Evolutionary conservation across 1,140 invertebrate species (phyloP).

Genomic region (Eufriesea mexicana): DNA sequence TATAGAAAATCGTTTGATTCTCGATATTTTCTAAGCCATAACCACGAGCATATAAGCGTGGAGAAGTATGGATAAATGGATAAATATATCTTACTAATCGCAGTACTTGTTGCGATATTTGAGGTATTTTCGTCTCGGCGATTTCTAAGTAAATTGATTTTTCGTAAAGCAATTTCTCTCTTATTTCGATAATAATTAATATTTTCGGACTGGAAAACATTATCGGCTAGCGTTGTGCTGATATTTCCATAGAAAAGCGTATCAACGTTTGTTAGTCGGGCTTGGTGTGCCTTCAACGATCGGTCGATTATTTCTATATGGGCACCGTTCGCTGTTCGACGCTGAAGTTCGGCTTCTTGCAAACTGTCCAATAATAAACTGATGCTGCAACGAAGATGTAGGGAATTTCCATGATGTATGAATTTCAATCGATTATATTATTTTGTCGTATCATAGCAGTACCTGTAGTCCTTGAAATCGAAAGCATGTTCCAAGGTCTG

Average conservation of each 20-base stretch:
- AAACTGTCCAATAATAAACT: constrained; percentile 71
- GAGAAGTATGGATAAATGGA: not conserved
- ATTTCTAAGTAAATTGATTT: constrained; percentile 46
- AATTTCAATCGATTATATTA: not conserved
- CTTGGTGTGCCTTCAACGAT: constrained; percentile 60
- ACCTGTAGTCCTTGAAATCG: constrained; percentile 77
- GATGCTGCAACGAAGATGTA: constrained; percentile 58
- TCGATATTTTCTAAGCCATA: no score
- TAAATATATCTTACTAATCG: constrained; percentile 63
- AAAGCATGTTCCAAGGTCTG: constrained; percentile 75
- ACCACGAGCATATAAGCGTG: not conserved
- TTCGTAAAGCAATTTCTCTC: constrained; percentile 59
- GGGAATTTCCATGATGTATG: not conserved
- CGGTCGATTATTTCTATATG: constrained; percentile 71
- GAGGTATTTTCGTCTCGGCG: constrained; percentile 53
- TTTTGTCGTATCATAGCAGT: not conserved
- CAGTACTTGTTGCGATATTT: constrained; percentile 55
- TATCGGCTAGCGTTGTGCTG: constrained; percentile 45
- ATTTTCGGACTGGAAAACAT: constrained; percentile 25
- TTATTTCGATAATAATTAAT: constrained; percentile 54
- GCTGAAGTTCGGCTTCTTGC: constrained; percentile 67
- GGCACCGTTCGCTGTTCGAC: constrained; percentile 58
- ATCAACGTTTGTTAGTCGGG: constrained; percentile 37
- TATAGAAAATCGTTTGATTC: no score
- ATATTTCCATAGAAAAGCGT: constrained; percentile 45